A percentile compares a stretch with the other conserved stretches of the same genome.
These are phyloP conservation scores for Stictocephala bisonia DNA, from an alignment of 2,888 invertebrate genomes.

Conservation along the genomic window DNA sequence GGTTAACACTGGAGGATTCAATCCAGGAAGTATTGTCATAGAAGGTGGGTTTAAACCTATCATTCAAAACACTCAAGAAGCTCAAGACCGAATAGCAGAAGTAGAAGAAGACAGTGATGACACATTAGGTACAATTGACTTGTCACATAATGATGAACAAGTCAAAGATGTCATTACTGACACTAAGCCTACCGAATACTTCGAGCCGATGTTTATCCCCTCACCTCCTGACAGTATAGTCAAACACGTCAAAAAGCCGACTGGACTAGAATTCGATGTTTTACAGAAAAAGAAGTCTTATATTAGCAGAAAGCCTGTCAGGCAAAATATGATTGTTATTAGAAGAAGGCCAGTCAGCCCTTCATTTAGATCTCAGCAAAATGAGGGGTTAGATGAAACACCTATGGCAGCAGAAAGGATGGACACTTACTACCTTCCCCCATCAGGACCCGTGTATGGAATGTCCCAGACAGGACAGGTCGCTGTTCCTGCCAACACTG, in stretches of 20 bases:
- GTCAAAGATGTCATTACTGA: slow-evolving; percentile 64
- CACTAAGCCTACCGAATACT: slow-evolving; percentile 68
- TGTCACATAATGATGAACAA: slow-evolving; percentile 66
- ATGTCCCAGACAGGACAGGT: slow-evolving; percentile 23
- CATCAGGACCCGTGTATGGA: slow-evolving; percentile 63
- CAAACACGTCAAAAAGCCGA: slow-evolving; percentile 62
- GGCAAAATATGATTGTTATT: slow-evolving; percentile 50
- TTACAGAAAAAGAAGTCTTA: slow-evolving; percentile 49
- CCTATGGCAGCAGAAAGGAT: slow-evolving; percentile 78
- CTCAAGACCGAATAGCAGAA: slow-evolving; percentile 68
- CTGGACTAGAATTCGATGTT: slow-evolving; percentile 42
- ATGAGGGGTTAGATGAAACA: slow-evolving; percentile 68
- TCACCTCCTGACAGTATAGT: slow-evolving; percentile 75
- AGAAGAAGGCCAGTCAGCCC: slow-evolving; percentile 52
- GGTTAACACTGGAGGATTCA: slow-evolving; percentile 70
- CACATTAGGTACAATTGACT: slow-evolving; percentile 62
- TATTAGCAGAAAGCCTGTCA: slow-evolving; percentile 50
- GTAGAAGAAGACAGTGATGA: slow-evolving; percentile 65
- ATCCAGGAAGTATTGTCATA: slow-evolving; percentile 82
- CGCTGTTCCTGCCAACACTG: slow-evolving; percentile 20
- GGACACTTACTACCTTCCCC: slow-evolving; percentile 80
- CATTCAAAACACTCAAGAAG: slow-evolving; percentile 69
- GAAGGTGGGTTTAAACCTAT: slow-evolving; percentile 89
- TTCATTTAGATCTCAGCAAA: slow-evolving; percentile 54
- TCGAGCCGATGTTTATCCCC: slow-evolving; percentile 85